Base-by-base conservation (phyloP, 2,113 vertebrate genomes). In the Sander vitreus region DNA sequence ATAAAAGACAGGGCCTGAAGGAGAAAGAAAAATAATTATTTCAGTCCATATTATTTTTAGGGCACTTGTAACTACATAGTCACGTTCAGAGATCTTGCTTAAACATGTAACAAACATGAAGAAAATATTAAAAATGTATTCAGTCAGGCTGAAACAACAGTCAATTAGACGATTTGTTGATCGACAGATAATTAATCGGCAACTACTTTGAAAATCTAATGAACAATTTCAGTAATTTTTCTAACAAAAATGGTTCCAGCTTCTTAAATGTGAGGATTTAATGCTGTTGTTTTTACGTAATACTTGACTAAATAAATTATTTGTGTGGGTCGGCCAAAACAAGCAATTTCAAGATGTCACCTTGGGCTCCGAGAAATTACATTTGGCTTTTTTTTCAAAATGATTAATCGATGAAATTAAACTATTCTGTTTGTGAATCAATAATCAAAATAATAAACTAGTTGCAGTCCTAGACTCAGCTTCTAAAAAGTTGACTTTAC, bases 1-100 rank as follows among this genome's bases (percentile, higher is more conserved):
- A 99, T 97, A 90, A 99, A 94, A 88, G 97, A 98, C 80, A 99
- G 96, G 23, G 97, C 98, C 98, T 99, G 92, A 45, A 90, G 43
- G 71, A 87, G 33, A 58, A 18, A 66, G 25, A 66, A 3, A 50
- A 62, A 23, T 13, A 12, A 33, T 6, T 0, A 60, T 3, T 16
- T 43, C 2, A n/a, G 43, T 48, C 18, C n/a, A 33, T 6, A 7
- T n/a, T 66, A 19, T 33, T 36, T 27, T 5, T 39, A 51, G 0
- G 43, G 27, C 45, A 47, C 13, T 4, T 57, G 23, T 19, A 65
- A 25, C 48, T 6, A 5, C n/a, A 43, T 9, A 15, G 62, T 13
- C 12, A 19, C 6, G 3, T 45, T 62, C n/a, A 43, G 21, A 68
- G 12, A 33, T 33, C 5, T 16, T 57, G 10, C 25, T 21, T 27